Evolutionary conservation across 2,113 vertebrate species (phyloP).

Genomic region (Mixornis gularis): DNA sequence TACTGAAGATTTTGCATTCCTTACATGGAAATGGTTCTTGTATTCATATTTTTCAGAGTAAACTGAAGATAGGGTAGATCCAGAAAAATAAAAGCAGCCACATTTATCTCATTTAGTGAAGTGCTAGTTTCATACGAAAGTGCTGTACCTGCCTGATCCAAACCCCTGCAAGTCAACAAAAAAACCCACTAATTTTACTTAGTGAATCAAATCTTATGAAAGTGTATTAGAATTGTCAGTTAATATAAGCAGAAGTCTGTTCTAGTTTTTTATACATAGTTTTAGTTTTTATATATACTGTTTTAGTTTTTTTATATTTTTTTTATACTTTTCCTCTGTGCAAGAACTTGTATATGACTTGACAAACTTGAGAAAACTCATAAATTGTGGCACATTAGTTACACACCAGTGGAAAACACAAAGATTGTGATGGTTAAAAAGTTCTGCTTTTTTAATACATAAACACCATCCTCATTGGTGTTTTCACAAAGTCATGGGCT

Average conservation of each 20-base stretch:
- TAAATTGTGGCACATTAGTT: background rate
- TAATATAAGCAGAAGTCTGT: background rate
- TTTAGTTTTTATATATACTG: too few relatives aligned
- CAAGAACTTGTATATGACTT: background rate
- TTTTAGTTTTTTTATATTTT: too few relatives aligned
- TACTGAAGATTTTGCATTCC: background rate
- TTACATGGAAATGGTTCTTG: slow-evolving; percentile 41
- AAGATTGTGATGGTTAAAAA: background rate
- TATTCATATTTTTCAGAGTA: slow-evolving; percentile 5
- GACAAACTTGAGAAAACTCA: background rate
- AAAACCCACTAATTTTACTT: background rate
- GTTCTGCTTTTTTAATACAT: background rate
- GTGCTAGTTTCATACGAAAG: background rate
- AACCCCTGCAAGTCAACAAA: background rate
- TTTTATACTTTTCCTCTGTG: background rate
- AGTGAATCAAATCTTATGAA: background rate
- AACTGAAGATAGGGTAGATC: background rate
- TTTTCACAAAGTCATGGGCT: background rate
- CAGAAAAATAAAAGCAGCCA: background rate
- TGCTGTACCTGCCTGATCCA: rapidly evolving
- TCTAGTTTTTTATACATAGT: too few relatives aligned
- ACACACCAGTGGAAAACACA: background rate
- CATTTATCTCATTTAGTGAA: background rate
- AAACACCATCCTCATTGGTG: background rate
- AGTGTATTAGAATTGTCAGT: background rate